Evolutionary conservation across 1,140 invertebrate genomes (phyloP).

Genomic region (Leptopilina clavipes): DNA sequence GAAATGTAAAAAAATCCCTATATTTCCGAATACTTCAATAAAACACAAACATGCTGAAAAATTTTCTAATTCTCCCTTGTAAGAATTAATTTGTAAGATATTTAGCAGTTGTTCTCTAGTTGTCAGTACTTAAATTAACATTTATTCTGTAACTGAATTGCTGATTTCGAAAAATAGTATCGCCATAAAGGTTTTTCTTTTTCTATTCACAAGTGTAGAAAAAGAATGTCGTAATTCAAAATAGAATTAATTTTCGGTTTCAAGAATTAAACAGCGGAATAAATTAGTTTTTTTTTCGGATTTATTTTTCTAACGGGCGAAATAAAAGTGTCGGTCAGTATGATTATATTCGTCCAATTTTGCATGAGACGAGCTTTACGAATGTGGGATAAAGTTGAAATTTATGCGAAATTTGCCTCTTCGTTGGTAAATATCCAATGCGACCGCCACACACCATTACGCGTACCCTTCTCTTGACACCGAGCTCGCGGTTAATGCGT

Average conservation of each 20-base stretch:
- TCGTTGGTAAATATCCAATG: constrained; percentile 48
- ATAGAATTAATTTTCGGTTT: constrained; percentile 1
- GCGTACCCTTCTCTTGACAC: constrained; percentile 36
- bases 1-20: too few species aligned
- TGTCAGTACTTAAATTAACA: too few species aligned
- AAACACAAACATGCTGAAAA: neutral
- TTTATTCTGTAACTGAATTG: too few species aligned
- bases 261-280: neutral
- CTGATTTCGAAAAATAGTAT: too few species aligned
- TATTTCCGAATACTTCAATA: too few species aligned
- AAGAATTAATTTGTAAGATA: too few species aligned
- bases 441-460: constrained; percentile 49
- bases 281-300: neutral
- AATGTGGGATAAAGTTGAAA: constrained; percentile 48
- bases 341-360: constrained; percentile 3
- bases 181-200: neutral
- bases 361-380: constrained; percentile 43
- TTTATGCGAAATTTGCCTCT: constrained; percentile 55
- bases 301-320: constrained; percentile 10
- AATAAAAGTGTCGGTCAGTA: neutral
- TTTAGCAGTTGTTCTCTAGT: too few species aligned
- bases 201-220: neutral
- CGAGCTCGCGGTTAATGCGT: constrained; percentile 55
- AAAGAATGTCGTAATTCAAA: neutral
- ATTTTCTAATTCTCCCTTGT: too few species aligned